phyloP scores from a whole-genome alignment of 2,888 invertebrate species.

The Dicycla oo region DNA sequence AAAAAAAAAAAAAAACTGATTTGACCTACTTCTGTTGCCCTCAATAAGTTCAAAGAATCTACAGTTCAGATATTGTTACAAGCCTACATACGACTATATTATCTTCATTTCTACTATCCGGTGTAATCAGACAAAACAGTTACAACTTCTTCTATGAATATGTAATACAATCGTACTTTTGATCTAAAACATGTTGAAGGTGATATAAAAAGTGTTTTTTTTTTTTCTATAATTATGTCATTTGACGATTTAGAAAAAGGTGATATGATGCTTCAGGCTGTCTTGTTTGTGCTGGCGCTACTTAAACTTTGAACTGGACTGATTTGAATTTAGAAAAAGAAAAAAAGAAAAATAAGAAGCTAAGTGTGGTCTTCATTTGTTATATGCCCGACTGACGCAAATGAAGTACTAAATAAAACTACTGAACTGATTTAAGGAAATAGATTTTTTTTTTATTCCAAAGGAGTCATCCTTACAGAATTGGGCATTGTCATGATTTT shows the following conservation, averaged over 20 bases:
- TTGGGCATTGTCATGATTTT: too few relatives aligned
- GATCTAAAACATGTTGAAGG: slow-evolving; percentile 15
- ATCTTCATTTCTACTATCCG: slow-evolving; percentile 5
- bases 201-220: slow-evolving; percentile 51
- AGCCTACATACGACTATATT: not conserved
- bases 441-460: too few relatives aligned
- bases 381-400: not conserved
- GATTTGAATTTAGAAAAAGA: slow-evolving; percentile 27
- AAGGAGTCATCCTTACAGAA: too few relatives aligned
- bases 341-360: too few relatives aligned
- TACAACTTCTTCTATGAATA: slow-evolving; percentile 35
- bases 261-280: slow-evolving; percentile 64
- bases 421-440: too few relatives aligned
- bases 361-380: not conserved
- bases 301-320: slow-evolving; percentile 53
- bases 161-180: slow-evolving; percentile 39
- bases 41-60: slow-evolving; percentile 10
- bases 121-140: slow-evolving; percentile 27
- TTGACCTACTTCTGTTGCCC: not conserved
- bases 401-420: too few relatives aligned
- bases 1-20: too few relatives aligned
- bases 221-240: slow-evolving; percentile 79
- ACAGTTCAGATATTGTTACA: not conserved
- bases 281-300: slow-evolving; percentile 30
- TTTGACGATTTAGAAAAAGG: slow-evolving; percentile 69